Evolutionary conservation across 2,888 invertebrate species (phyloP), one percentile per base, ranked within the genome.

Genomic region (Ditula angustiorana): DNA sequence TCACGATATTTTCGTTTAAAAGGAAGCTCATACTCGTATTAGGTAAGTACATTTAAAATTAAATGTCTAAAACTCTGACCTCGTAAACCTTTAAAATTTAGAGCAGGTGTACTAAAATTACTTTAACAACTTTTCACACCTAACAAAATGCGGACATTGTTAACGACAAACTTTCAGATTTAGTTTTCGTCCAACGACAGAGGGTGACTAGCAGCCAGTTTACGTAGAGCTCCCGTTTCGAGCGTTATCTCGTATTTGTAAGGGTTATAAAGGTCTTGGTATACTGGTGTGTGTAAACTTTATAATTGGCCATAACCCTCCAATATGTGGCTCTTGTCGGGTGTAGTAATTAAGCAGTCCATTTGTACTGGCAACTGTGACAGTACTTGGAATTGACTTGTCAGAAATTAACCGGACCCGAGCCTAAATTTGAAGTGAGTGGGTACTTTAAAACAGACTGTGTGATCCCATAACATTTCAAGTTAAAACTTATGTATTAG

Each of bases 281-380:
- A 69, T 61, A 73, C 57, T 85, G 85, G 88, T 63, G 73, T 74
- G 73, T 74, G 77, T 81, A 85, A 91, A 91, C 86, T 90, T 90
- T 90, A 88, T 91, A 91, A 90, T 90, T 91, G 90, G 88, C 83
- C 83, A 82, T 86, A 83, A 81, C 87, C 83, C 85, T 79, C 82
- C 77, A 75, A 87, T 86, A 83, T 79, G 80, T 80, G 81, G 80
- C 77, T 83, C 80, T 82, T 81, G 75, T 78, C 74, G 78, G 78
- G 76, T 72, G 72, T 73, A 71, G 83, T 90, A 88, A 90, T 90
- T 90, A 89, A 88, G 86, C 80, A 79, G 78, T 79, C 82, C 78
- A 83, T 84, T 64, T 81, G 79, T 81, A 73, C 70, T 71, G 68
- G 76, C 71, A 75, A 68, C 67, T 72, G 73, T 71, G 73, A 76